Evolutionary conservation across 2,113 vertebrate species (phyloP).

Genomic region (Picathartes gymnocephalus): DNA sequence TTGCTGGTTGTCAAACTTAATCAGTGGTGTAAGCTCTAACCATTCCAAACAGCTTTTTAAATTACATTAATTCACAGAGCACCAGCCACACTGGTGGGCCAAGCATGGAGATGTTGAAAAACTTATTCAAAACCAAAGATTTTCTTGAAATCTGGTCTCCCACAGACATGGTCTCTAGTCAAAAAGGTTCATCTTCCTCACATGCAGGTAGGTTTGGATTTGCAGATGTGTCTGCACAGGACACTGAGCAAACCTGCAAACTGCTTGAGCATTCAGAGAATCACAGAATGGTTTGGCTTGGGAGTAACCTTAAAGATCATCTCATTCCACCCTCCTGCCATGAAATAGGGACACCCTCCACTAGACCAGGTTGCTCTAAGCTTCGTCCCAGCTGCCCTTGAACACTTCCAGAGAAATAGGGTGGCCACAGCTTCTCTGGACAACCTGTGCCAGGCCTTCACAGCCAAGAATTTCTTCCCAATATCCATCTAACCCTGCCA

Average conservation of each 20-base stretch:
- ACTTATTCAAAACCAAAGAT: not conserved
- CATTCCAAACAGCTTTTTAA: not conserved
- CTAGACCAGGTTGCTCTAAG: not conserved
- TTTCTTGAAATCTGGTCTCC: not conserved
- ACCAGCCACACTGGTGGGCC: fast-evolving
- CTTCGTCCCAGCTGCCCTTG: not conserved
- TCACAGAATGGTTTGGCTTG: not conserved
- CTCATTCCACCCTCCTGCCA: not conserved
- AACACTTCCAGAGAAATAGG: not conserved
- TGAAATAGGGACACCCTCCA: not conserved
- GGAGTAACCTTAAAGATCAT: not conserved
- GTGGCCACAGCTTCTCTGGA: not conserved
- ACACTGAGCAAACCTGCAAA: not conserved
- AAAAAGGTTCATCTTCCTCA: not conserved
- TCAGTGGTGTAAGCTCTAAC: not conserved
- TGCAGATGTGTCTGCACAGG: not conserved
- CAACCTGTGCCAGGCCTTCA: not conserved
- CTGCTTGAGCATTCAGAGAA: not conserved
- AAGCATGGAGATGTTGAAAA: not conserved
- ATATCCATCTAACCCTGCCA: not conserved
- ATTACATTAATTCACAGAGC: not conserved
- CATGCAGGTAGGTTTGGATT: not conserved
- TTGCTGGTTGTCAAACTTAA: constrained; percentile 34
- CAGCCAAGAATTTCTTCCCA: not conserved
- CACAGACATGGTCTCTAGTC: fast-evolving